Evolutionary conservation across 2,888 invertebrate genomes (phyloP), one percentile per base, ranked within the genome.

Genomic region (Megalurothrips usitatus): DNA sequence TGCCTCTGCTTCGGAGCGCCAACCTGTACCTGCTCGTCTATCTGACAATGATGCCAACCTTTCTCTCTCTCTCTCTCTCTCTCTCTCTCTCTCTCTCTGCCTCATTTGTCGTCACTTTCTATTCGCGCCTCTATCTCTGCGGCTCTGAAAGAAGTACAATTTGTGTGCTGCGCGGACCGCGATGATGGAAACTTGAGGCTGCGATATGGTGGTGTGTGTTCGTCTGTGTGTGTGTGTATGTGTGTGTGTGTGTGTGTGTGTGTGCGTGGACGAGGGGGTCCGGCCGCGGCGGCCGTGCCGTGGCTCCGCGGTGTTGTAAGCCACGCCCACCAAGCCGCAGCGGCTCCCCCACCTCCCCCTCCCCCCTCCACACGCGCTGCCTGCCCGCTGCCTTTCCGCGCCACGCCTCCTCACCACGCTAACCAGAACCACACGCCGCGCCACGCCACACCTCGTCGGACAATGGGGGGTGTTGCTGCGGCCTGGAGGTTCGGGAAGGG

Each of bases 261-360:
- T 52, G 52, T 43, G 52, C 10, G 52, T 12, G 19, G 52, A 52
- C 52, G 52, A n/a, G n/a, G 34, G 34, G 34, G 34, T 43, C 34
- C 34, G 52, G 52, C 10, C 1, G 52, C 34, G 52, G 52, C 10
- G 19, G 52, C 19, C 14, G n/a, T 9, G 63, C 52, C 19, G 63
- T 10, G 63, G n/a, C 17, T 9, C 52, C 19, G 63, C 2, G 63
- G 68, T 23, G 68, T 68, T 9, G 68, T 23, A 23, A 26, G 68
- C 68, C 68, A 58, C 68, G 68, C 23, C 68, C 68, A 75, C 68
- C 23, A 23, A 9, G 68, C 58, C 58, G 58, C 58, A 58, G 68
- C 26, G 68, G 68, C 68, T 14, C 52, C 52, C 14, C 52, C 19
- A 2, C 12, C 52, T 52, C 52, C 52, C 14, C 52, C 19, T 52